Evolutionary conservation across 1,140 invertebrate genomes (phyloP).

Genomic region (Apis mellifera): Amel_HAv3.1 CM009941.2:16044001-16044500

Average conservation of each 20-base stretch:
- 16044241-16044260: slow-evolving; percentile 21
- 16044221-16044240: slow-evolving; percentile 16
- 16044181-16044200: slow-evolving; percentile 32
- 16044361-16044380: slow-evolving; percentile 37
- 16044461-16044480: slow-evolving; percentile 49
- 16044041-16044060: slow-evolving; percentile 46
- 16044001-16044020: not conserved
- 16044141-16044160: slow-evolving; percentile 45
- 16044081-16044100: slow-evolving; percentile 8
- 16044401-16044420: slow-evolving; percentile 40
- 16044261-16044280: slow-evolving; percentile 16
- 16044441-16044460: slow-evolving; percentile 37
- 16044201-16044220: slow-evolving; percentile 29
- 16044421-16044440: slow-evolving; percentile 39
- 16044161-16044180: slow-evolving; percentile 32
- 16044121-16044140: slow-evolving; percentile 36
- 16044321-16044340: slow-evolving; percentile 10
- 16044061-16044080: slow-evolving; percentile 26
- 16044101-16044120: slow-evolving; percentile 9
- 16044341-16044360: slow-evolving; percentile 51
- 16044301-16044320: slow-evolving; percentile 19
- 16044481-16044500: slow-evolving; percentile 65
- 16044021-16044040: slow-evolving; percentile 32
- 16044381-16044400: slow-evolving; percentile 37
- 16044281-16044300: slow-evolving; percentile 22